These are phyloP conservation scores for Drosophila novamexicana DNA, from an alignment of 1,140 invertebrate species.

Conservation along the genomic window DNA sequence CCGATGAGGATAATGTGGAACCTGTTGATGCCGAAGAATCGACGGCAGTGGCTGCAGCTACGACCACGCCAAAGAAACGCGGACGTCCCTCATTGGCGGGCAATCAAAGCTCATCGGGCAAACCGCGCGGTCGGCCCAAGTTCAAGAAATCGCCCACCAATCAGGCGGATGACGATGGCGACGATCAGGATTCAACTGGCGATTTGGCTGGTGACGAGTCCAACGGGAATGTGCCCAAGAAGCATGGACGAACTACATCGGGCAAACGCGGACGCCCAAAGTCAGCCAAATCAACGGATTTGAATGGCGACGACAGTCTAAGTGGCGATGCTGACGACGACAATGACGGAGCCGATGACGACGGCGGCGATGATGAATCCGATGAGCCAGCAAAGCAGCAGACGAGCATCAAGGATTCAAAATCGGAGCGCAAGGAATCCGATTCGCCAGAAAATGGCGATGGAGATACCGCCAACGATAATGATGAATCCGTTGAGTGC, in stretches of 20 bases:
- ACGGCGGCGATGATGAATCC: neutral
- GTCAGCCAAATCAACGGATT: neutral
- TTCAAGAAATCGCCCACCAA: constrained; percentile 6
- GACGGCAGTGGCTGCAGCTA: constrained; percentile 9
- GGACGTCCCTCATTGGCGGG: constrained; percentile 41
- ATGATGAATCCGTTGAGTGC: constrained; percentile 31
- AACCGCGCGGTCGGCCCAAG: constrained; percentile 44
- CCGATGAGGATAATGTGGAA: constrained; percentile 1
- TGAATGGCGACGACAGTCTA: neutral
- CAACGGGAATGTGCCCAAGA: constrained; percentile 30
- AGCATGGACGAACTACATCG: constrained; percentile 40
- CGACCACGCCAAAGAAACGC: constrained; percentile 57
- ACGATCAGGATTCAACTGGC: constrained; percentile 19
- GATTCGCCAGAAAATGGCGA: constrained; percentile 30
- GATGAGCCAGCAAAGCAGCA: constrained; percentile 15
- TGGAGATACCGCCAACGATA: constrained; percentile 20
- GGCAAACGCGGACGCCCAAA: neutral
- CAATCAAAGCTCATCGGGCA: constrained; percentile 14
- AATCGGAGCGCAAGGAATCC: constrained; percentile 21
- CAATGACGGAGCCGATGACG: neutral
- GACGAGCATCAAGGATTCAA: neutral
- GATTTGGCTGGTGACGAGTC: constrained; percentile 2
- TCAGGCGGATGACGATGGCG: constrained; percentile 30
- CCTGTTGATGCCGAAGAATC: constrained; percentile 1
- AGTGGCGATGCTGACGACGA: constrained; percentile 3